These are phyloP conservation scores for Misgurnus mizolepis DNA, from an alignment of 2,113 vertebrate genomes.

Conservation along the genomic window DNA sequence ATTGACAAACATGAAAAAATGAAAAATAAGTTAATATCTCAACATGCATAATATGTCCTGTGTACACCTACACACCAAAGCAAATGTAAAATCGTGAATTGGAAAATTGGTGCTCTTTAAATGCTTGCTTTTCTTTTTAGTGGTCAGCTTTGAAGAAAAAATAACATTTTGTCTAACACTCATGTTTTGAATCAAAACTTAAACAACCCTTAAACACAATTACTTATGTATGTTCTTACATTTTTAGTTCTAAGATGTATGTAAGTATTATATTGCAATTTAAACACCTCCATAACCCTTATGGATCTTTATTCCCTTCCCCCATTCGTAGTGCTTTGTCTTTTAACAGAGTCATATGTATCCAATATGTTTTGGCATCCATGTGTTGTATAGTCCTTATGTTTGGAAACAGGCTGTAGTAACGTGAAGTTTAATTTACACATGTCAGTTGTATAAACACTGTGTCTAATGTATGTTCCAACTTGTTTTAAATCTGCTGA, in stretches of 20 bases:
- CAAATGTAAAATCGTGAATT: too few relatives aligned
- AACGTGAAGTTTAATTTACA: neutral
- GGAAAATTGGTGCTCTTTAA: too few relatives aligned
- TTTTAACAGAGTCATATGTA: neutral
- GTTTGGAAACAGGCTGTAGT: too few relatives aligned
- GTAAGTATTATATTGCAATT: neutral
- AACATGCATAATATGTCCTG: neutral
- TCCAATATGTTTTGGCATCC: neutral
- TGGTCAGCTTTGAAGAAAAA: conserved; percentile 28
- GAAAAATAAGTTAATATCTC: too few relatives aligned
- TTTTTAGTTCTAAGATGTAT: neutral
- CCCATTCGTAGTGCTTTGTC: neutral
- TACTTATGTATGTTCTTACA: neutral
- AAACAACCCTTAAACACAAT: too few relatives aligned
- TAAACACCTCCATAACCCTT: neutral
- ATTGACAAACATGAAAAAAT: too few relatives aligned
- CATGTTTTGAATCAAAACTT: neutral
- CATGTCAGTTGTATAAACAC: neutral
- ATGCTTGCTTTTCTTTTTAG: too few relatives aligned
- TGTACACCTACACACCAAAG: too few relatives aligned
- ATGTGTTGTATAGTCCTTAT: neutral
- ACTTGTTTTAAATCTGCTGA: conserved; percentile 41
- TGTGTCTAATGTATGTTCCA: conserved; percentile 17
- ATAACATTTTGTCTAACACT: conserved; percentile 29
- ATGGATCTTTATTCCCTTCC: neutral